phyloP scores from a whole-genome alignment of 2,888 invertebrate genomes.

The Cephus spinipes region DNA sequence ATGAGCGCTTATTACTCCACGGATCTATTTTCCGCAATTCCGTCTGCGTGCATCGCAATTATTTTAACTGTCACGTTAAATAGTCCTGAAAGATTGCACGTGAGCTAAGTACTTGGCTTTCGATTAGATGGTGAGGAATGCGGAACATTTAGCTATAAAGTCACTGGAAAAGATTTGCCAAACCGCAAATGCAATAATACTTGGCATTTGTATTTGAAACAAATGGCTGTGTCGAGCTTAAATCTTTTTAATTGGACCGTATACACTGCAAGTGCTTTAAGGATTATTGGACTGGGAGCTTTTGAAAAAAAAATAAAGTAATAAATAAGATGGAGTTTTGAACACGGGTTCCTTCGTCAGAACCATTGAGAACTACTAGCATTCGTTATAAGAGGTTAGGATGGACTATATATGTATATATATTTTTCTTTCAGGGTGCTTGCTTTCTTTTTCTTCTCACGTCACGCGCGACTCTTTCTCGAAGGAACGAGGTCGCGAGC shows the following conservation, averaged over 20 bases:
- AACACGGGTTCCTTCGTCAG: neutral
- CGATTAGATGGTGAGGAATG: neutral
- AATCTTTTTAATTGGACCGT: neutral
- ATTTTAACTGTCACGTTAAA: neutral
- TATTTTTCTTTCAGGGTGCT: neutral
- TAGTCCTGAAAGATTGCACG: neutral
- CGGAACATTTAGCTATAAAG: neutral
- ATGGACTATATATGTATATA: neutral
- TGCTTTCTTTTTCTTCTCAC: neutral
- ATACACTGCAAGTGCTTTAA: neutral
- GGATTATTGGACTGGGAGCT: neutral
- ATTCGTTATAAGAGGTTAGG: neutral
- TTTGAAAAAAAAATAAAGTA: neutral
- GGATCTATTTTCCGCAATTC: neutral
- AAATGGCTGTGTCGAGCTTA: neutral
- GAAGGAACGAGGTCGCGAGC: neutral
- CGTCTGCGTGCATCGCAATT: neutral
- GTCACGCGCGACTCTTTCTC: neutral
- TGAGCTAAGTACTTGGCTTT: neutral
- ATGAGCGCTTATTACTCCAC: neutral
- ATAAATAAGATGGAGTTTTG: neutral
- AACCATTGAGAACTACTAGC: slow-evolving; percentile 2
- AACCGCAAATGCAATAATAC: neutral
- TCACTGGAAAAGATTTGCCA: neutral
- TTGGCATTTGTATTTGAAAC: neutral